These are phyloP conservation scores for Nemopilema nomurai DNA, from an alignment of 30 jellyfish, hydroid and myxozoan species.

Conservation along the genomic window DNA sequence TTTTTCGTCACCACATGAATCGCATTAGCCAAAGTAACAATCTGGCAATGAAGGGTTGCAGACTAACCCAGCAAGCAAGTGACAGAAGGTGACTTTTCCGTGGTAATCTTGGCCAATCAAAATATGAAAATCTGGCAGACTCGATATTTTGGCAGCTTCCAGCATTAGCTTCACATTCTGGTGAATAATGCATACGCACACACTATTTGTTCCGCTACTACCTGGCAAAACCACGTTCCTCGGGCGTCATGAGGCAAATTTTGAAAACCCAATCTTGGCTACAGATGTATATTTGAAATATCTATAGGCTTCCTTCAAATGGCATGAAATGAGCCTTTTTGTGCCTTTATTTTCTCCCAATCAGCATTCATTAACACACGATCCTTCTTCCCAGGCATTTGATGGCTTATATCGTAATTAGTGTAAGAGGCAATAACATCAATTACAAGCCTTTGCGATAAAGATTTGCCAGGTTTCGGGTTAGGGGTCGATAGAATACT, in stretches of 20 bases:
- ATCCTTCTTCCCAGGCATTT: slow-evolving; percentile 42
- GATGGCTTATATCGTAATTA: too few species aligned
- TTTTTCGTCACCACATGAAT: too few species aligned
- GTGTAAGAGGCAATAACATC: too few species aligned
- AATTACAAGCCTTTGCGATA: too few species aligned
- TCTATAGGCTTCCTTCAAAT: slow-evolving; percentile 17
- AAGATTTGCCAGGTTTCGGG: too few species aligned
- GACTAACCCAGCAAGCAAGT: neutral
- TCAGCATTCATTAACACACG: slow-evolving; percentile 8
- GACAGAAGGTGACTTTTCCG: slow-evolving; percentile 9
- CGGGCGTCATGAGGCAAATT: slow-evolving; percentile 38
- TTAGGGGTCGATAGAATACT: too few species aligned
- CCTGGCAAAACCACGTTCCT: slow-evolving; percentile 25
- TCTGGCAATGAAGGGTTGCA: slow-evolving; percentile 31
- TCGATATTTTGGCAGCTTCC: slow-evolving; percentile 3
- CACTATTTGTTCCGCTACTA: slow-evolving; percentile 32
- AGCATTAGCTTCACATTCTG: slow-evolving; percentile 28
- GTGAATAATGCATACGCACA: slow-evolving; percentile 38
- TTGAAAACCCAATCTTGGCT: slow-evolving; percentile 32
- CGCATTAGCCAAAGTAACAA: too few species aligned
- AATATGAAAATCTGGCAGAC: neutral
- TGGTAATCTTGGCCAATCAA: neutral
- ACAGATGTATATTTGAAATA: neutral
- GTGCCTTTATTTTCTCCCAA: slow-evolving; percentile 4
- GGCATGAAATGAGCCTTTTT: slow-evolving; percentile 27